phyloP scores from a whole-genome alignment of 2,113 vertebrate genomes.

The Acrocephalus arundinaceus region DNA sequence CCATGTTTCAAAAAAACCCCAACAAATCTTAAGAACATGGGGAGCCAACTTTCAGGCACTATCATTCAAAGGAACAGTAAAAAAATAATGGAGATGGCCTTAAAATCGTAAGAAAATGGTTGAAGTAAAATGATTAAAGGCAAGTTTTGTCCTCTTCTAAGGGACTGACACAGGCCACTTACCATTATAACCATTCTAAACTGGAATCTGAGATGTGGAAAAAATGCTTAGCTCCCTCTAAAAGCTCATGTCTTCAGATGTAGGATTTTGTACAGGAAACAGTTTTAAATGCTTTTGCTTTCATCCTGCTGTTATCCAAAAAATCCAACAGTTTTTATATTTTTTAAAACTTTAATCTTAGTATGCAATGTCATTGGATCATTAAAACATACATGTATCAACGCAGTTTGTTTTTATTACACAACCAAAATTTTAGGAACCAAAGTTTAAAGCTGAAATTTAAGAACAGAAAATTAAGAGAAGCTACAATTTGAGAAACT shows the following conservation, averaged over 20 bases:
- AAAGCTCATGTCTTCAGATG: neutral
- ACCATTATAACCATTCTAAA: neutral
- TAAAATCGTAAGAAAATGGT: neutral
- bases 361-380: neutral
- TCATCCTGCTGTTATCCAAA: neutral
- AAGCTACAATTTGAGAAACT: neutral
- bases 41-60: neutral
- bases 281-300: neutral
- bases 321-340: neutral
- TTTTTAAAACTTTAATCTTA: neutral
- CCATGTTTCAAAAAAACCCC: neutral
- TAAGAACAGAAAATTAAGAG: neutral
- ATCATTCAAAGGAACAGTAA: neutral
- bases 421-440: neutral
- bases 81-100: neutral
- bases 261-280: neutral
- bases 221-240: neutral
- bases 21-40: neutral
- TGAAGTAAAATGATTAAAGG: neutral
- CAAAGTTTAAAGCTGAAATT: neutral
- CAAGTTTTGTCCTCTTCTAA: neutral
- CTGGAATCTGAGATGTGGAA: neutral
- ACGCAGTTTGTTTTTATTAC: neutral
- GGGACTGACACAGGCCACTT: neutral
- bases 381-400: neutral